phyloP scores from a whole-genome alignment of 2,888 invertebrate genomes.

The Mesochorus sp. region DNA sequence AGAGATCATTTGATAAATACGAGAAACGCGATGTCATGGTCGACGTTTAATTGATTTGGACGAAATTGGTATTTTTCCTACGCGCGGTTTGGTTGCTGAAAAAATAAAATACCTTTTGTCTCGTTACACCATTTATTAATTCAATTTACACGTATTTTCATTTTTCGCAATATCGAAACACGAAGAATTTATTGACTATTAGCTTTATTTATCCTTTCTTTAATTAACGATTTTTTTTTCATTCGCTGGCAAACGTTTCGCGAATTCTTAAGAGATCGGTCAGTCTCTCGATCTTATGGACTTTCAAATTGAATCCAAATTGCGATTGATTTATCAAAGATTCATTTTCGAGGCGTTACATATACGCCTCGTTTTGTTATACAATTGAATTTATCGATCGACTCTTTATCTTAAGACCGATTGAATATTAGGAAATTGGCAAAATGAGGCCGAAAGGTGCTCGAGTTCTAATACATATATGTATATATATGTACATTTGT shows the following conservation, averaged over 20 bases:
- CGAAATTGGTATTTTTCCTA: neutral
- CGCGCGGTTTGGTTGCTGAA: neutral
- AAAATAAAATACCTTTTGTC: no score
- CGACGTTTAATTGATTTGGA: neutral
- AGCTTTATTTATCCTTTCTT: neutral
- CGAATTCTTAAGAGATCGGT: no score
- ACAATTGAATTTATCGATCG: neutral
- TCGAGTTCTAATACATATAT: neutral
- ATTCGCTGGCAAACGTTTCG: no score
- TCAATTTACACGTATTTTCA: neutral
- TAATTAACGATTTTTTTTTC: no score
- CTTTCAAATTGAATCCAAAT: no score
- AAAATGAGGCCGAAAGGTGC: slow-evolving; percentile 16
- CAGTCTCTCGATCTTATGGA: no score
- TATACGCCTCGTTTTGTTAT: no score
- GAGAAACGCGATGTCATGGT: neutral
- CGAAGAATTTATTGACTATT: neutral
- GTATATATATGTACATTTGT: no score
- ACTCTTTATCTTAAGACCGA: neutral
- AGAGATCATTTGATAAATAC: neutral
- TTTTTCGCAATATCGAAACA: neutral
- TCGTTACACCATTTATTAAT: no score
- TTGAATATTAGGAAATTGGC: neutral
- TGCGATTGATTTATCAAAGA: no score
- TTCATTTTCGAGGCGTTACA: no score